Base-by-base conservation (phyloP, 2,797 vertebrate species). In the Aulostomus chinensis region DNA sequence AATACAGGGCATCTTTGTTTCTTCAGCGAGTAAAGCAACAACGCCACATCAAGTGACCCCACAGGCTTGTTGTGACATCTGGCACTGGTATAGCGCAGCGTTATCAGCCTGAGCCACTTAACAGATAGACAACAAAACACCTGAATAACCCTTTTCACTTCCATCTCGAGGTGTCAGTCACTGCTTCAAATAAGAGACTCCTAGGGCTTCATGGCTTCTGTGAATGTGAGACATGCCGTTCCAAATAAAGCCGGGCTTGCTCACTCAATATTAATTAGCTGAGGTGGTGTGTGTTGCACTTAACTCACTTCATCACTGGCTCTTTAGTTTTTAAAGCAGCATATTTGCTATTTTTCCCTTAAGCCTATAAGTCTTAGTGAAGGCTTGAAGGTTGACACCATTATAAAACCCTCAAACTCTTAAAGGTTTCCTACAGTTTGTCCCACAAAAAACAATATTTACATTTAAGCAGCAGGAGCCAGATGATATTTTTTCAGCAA, bases 1-100 rank as follows among this genome's bases (percentile, higher is more conserved):
- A 80, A 80, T 58, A 88, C 76, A 85, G 61, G 74, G 69, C 73
- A 84, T 86, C 84, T 82, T 88, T 88, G 88, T 89, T 81, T 75
- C 78, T 83, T 48, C 62, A 68, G 76, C 1, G 76, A 80, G 71
- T 56, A 69, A 76, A 81, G 78, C 53, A 46, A 78, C 77, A 67
- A 77, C 65, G 50, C 78, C 69, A 53, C 62, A 52, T 59, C 68
- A 34, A 78, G 68, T 59, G 76, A 78, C 78, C 81, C 68, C 8
- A 9, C 60, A 58, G 78, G 52, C 62, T 48, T 67, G 70, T 45
- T 60, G 74, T 69, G 78, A 81, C 81, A 91, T 89, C 84, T 86
- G 88, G 78, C 80, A 75, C 76, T 60, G 70, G 68, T 68, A 79
- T 65, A 83, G 66, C 60, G 59, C 65, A 40, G 35, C 12, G 72